Conservation (phyloP, 2,113 vertebrate species). For the Electrona antarctica region DNA sequence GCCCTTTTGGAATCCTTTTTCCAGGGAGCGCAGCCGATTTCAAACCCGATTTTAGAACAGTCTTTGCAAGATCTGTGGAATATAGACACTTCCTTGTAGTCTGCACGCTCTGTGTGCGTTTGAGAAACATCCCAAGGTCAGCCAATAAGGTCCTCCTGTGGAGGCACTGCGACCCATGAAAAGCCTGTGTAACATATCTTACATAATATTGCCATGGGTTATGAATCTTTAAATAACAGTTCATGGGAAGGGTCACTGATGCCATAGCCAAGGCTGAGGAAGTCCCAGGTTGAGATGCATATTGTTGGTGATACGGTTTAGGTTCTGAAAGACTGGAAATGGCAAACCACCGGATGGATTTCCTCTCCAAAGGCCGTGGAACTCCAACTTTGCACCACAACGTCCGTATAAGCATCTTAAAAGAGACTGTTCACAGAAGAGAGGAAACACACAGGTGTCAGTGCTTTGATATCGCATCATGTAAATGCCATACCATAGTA, state of each 20-base stretch:
- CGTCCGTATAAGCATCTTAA: constrained; percentile 59
- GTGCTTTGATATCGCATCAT: background rate
- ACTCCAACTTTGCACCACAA: constrained; percentile 53
- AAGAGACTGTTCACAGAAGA: background rate
- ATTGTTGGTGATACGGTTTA: background rate
- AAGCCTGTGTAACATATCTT: background rate
- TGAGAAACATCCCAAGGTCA: background rate
- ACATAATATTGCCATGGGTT: constrained; percentile 3
- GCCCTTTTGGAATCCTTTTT: constrained; percentile 88
- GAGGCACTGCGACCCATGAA: background rate
- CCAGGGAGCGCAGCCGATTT: constrained; percentile 75
- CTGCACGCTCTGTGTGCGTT: background rate
- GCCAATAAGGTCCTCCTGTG: background rate
- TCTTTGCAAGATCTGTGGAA: constrained; percentile 59
- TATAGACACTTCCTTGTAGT: constrained; percentile 67
- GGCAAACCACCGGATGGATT: constrained; percentile 27
- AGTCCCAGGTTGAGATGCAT: constrained; percentile 32
- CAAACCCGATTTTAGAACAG: constrained; percentile 79
- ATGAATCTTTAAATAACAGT: background rate
- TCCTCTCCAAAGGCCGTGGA: constrained; percentile 30
- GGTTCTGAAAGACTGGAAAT: constrained; percentile 17
- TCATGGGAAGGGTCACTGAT: constrained; percentile 17
- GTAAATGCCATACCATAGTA: too few relatives aligned
- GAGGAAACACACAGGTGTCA: background rate
- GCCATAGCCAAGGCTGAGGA: background rate